Evolutionary conservation across 1,140 invertebrate genomes (phyloP).

Genomic region (Chironomus striatipennis): DNA sequence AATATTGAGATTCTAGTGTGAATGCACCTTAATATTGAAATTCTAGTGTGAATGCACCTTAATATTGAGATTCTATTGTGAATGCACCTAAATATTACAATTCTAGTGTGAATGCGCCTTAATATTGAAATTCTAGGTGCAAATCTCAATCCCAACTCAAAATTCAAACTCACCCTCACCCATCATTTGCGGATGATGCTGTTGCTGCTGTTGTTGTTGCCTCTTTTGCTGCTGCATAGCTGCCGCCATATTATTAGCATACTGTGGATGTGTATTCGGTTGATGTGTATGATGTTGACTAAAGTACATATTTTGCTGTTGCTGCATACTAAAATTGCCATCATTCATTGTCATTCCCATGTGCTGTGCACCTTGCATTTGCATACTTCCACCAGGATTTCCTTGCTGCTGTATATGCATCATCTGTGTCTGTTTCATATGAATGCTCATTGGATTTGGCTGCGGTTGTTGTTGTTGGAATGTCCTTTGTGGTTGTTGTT

Average conservation of each 20-base stretch:
- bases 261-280: constrained; percentile 11
- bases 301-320: constrained; percentile 21
- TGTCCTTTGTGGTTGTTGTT: not conserved
- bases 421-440: constrained; percentile 14
- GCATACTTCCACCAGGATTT: not conserved
- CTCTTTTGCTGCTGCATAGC: constrained; percentile 5
- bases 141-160: too few relatives aligned
- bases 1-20: too few relatives aligned
- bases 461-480: not conserved
- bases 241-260: not conserved
- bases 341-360: constrained; percentile 10
- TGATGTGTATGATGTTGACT: constrained; percentile 18
- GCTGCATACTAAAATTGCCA: not conserved
- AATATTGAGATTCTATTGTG: too few relatives aligned
- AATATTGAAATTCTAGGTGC: too few relatives aligned
- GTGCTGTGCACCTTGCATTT: constrained; percentile 10
- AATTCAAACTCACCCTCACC: not conserved
- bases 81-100: too few relatives aligned
- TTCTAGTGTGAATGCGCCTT: too few relatives aligned
- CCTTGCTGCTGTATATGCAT: constrained; percentile 15
- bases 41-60: too few relatives aligned
- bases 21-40: too few relatives aligned
- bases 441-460: not conserved
- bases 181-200: not conserved
- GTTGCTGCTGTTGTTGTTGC: constrained; percentile 18